Evolutionary conservation across 2,113 vertebrate species (phyloP).

Genomic region (Cynoglossus semilaevis): DNA sequence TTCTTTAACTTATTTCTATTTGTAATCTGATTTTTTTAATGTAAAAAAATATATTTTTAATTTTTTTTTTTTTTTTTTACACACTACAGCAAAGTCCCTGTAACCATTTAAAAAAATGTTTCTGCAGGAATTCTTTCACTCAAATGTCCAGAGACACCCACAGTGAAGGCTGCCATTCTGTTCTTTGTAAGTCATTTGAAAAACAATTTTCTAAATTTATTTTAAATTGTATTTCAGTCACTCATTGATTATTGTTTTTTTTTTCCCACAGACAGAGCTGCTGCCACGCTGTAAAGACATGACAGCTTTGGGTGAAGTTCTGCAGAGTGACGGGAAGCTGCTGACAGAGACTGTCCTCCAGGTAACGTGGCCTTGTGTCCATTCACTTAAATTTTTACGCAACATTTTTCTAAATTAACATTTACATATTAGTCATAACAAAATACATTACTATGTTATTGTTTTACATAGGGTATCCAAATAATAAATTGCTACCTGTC

Average conservation of each 20-base stretch:
- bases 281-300: slow-evolving; percentile 87
- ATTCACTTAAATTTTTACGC: too few species aligned
- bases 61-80: too few species aligned
- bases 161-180: slow-evolving; percentile 87
- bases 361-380: slow-evolving; percentile 69
- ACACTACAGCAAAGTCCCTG: too few species aligned
- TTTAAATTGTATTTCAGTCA: not conserved
- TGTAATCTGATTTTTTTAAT: too few species aligned
- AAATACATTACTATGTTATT: too few species aligned
- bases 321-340: slow-evolving; percentile 87
- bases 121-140: slow-evolving; percentile 87
- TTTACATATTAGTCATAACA: too few species aligned
- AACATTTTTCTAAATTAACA: too few species aligned
- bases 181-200: slow-evolving; percentile 92
- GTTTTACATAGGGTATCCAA: too few species aligned
- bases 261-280: slow-evolving; percentile 83
- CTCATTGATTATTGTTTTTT: not conserved
- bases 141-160: slow-evolving; percentile 91
- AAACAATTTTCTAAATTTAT: not conserved
- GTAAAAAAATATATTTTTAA: too few species aligned
- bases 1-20: too few species aligned
- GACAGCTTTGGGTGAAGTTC: slow-evolving; percentile 81
- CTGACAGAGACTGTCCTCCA: slow-evolving; percentile 89
- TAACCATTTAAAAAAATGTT: not conserved
- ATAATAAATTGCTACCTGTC: too few species aligned